phyloP scores from a whole-genome alignment of 2,113 vertebrate genomes.

The Ploceus nigricollis region DNA sequence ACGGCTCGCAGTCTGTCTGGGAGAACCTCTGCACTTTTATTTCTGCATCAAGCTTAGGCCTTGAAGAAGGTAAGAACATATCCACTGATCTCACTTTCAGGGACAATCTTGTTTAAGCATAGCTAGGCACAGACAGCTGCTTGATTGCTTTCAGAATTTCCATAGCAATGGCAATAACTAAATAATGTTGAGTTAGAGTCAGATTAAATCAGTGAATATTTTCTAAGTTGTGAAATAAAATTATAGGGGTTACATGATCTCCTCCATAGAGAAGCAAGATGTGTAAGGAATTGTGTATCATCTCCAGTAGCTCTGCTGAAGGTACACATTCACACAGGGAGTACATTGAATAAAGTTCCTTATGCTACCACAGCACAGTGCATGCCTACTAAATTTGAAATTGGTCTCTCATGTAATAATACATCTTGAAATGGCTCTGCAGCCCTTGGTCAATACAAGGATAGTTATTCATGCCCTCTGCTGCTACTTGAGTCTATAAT shows the following conservation, averaged over 20 bases:
- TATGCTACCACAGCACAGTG: neutral
- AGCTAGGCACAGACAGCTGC: neutral
- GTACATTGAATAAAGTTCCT: neutral
- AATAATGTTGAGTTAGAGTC: neutral
- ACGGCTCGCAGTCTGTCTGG: rapidly evolving
- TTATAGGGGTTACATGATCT: neutral
- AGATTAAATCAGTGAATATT: neutral
- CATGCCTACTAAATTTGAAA: neutral
- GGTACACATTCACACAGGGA: neutral
- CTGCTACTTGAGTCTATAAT: neutral
- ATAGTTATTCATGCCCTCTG: neutral
- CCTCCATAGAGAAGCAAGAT: neutral
- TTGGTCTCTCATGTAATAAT: neutral
- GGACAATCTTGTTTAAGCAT: neutral
- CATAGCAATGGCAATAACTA: neutral
- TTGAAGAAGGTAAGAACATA: neutral
- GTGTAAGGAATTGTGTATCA: neutral
- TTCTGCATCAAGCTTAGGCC: neutral
- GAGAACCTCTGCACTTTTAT: neutral
- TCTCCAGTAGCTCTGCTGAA: neutral
- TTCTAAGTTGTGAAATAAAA: neutral
- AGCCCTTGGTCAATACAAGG: neutral
- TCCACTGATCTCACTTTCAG: neutral
- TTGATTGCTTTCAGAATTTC: neutral
- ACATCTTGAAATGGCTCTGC: neutral